Evolutionary conservation across 2,888 invertebrate species (phyloP).

Genomic region (Ornithoptera alexandrae): DNA sequence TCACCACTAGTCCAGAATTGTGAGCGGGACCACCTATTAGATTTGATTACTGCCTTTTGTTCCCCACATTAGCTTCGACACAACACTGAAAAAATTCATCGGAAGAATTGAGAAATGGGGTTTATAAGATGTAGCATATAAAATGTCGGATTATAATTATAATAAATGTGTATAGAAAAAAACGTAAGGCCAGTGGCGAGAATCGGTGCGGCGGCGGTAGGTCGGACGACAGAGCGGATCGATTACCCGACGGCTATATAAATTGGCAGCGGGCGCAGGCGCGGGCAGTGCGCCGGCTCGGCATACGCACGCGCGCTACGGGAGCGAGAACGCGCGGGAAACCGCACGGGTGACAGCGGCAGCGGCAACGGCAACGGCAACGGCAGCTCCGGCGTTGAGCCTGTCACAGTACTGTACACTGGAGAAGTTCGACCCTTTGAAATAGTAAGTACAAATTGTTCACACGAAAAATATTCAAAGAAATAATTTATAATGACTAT

Average conservation of each 20-base stretch:
- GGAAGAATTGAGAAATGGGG: too few relatives aligned
- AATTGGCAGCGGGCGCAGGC: conserved; percentile 48
- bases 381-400: conserved; percentile 27
- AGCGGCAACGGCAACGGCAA: conserved; percentile 27
- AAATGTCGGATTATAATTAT: too few relatives aligned
- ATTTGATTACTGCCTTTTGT: too few relatives aligned
- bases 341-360: conserved; percentile 5
- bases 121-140: too few relatives aligned
- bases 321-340: conserved; percentile 38
- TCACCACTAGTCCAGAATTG: too few relatives aligned
- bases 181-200: conserved; percentile 34
- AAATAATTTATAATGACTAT: too few relatives aligned
- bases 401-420: conserved; percentile 6
- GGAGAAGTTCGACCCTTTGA: conserved; percentile 4
- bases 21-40: too few relatives aligned
- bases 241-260: conserved; percentile 58
- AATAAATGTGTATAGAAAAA: conserved; percentile 20
- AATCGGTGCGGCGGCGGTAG: conserved; percentile 32
- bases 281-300: conserved; percentile 47
- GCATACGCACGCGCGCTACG: conserved; percentile 34
- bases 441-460: conserved; percentile 19
- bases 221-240: conserved; percentile 29
- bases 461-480: too few relatives aligned
- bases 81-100: too few relatives aligned
- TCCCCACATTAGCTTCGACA: too few relatives aligned